Base-by-base conservation (phyloP, 2,888 invertebrate genomes). In the Parelbella ahira region DNA sequence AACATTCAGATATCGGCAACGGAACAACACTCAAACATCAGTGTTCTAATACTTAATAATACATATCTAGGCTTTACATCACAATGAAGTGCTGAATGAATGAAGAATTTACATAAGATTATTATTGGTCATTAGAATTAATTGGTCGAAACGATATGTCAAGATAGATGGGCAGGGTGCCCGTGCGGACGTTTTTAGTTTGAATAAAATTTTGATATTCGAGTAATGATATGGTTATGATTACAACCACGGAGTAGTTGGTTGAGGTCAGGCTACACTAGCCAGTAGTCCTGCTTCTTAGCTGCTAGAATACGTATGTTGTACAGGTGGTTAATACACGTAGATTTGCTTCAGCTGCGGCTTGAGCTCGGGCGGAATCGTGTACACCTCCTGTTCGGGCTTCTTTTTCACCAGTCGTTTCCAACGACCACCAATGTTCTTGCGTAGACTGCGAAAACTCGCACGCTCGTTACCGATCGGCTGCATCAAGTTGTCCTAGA, bases 281-380 rank as follows among this genome's bases (percentile, higher is more conserved):
- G 62, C 67, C 72, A 81, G 79, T 75, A 63, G 60, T 75, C 76
- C 79, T 73, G 81, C 80, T 82, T 79, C 80, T 65, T 62, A 68
- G 74, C 69, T 68, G 63, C 42, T 61, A 54, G 51, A 60, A 61
- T 63, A 41, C 45, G 28, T 37, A 32, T 36, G 27, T 41, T 47
- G 32, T 8, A 20, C 43, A 49, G 47, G 44, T 41, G 58, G 43
- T 89, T 89, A 95, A 87, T 95, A 95, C 74, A 95, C 95, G 82
- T 95, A 95, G 70, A 95, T 95, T 74, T 94, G 93, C 87, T 95
- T 95, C 59, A 95, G 90, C 88, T 95, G 95, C 59, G 94, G 94
- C 78, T 94, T 93, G 66, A 95, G 89, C 88, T 95, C 95, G 45
- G 94, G 93, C 60, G 95, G 95, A 89, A 95, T 94, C 78, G 93